Evolutionary conservation across 2,113 vertebrate species (phyloP), one percentile per base, ranked within the genome.

Genomic region (Zeus faber): DNA sequence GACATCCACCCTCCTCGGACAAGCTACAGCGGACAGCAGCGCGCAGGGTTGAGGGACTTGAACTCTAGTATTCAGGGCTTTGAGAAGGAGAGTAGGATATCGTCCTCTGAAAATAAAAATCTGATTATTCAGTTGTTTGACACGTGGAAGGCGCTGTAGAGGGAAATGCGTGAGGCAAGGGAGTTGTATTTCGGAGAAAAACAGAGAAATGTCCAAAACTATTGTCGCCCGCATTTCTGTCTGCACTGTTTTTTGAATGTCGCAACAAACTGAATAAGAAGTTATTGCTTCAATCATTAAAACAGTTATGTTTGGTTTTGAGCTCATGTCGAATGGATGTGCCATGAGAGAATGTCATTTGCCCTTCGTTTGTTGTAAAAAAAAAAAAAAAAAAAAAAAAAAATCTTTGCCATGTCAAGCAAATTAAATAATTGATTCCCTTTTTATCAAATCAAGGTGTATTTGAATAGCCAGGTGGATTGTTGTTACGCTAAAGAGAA

Each of bases 191-290:
- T 55, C 45, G 26, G 25, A 18, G 49, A n/a, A 23, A 25, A 17
- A 4, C 22, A 58, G 62, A 20, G 9, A 10, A n/a, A 21, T 14
- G 26, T 29, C 40, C 6, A 2, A 51, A 20, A 54, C 49, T 40
- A 29, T 58, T 49, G 27, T 54, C 21, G 24, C 39, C 70, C 40
- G 33, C 24, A 4, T 70, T 76, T 84, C 74, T 79, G 55, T 84
- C 81, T 80, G 66, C 72, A 79, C 68, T 50, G 74, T 62, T 84
- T 62, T 84, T 78, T 54, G 22, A 79, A 45, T 81, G 74, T 81
- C 76, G 71, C 70, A 52, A 49, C 69, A 49, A 13, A 43, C 62
- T 68, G 46, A 82, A 68, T 68, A 75, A 76, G 69, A 78, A 54
- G 62, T 47, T 58, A 39, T 60, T 59, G 63, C 51, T 61, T 74